Percentiles rank a stretch among this genome's conserved stretches.
phyloP scores from a whole-genome alignment of 1,140 invertebrate genomes.

The Cydia fagiglandana region DNA sequence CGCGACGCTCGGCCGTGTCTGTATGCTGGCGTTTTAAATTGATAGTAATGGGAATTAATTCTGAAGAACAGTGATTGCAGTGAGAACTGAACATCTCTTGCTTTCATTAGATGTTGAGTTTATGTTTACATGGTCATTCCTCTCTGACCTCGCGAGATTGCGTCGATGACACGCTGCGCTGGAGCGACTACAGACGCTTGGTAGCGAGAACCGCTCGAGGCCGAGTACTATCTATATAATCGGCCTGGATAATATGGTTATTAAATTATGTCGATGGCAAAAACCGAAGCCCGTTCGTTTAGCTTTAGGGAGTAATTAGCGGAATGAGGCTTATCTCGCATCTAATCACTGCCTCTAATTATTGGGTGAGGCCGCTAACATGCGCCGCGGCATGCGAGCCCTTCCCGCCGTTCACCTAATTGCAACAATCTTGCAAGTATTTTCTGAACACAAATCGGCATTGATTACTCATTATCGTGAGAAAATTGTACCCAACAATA shows the following conservation, averaged over 20 bases:
- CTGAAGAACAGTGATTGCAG: conserved; percentile 71
- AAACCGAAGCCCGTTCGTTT: conserved; percentile 64
- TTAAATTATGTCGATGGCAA: conserved; percentile 76
- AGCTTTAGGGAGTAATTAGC: conserved; percentile 79
- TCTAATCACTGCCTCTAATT: conserved; percentile 73
- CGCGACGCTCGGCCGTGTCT: conserved; percentile 44
- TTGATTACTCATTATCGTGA: conserved; percentile 10
- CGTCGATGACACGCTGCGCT: conserved; percentile 36
- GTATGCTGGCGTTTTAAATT: conserved; percentile 63
- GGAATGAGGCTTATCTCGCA: conserved; percentile 70
- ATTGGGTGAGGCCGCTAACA: conserved; percentile 53
- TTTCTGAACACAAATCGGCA: background rate
- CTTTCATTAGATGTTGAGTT: conserved; percentile 57
- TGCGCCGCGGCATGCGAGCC: conserved; percentile 35
- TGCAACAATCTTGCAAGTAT: conserved; percentile 24
- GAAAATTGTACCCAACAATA: conserved; percentile 7
- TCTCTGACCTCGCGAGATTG: conserved; percentile 66
- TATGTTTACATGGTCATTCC: conserved; percentile 72
- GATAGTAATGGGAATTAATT: conserved; percentile 72
- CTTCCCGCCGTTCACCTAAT: conserved; percentile 36
- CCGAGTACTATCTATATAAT: conserved; percentile 66
- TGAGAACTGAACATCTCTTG: conserved; percentile 59
- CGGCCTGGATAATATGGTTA: conserved; percentile 73
- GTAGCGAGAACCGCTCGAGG: conserved; percentile 59
- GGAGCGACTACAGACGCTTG: background rate